Evolutionary conservation across 2,797 vertebrate species (phyloP), one percentile per base, ranked within the genome.

Genomic region (Danio albolineatus): DNA sequence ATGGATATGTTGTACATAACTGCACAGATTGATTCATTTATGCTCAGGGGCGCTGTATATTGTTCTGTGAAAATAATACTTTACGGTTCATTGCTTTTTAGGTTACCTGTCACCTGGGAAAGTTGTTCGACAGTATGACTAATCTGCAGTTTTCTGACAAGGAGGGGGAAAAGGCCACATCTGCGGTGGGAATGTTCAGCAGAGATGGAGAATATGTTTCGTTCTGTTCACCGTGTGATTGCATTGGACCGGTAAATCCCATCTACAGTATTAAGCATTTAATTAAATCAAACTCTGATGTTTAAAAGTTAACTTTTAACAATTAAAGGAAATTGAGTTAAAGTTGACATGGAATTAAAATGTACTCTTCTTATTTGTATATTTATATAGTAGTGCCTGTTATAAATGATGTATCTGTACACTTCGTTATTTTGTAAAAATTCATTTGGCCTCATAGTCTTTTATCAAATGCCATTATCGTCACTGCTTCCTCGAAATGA

Each of bases 51-150:
- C 61, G 7, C 46, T 64, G 19, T 51, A 67, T 73, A 61, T 83
- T 70, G 67, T 78, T 75, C 64, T 76, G 71, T 13, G 14, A 62
- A 69, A 54, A 60, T 73, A 62, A 46, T 64, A 49, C 28, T 38
- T 51, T 76, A 59, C 56, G 76, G 65, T 79, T 76, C 60, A 73
- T 56, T 72, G 59, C 21, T 85, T 88, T 89, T 86, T 44, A 96
- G 95, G 92, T 95, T 60, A 93, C 91, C 6, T 69, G 65, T 76
- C 94, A 95, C 85, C 91, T 95, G 81, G 92, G 91, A 78, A 95
- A 96, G 83, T 85, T 95, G 85, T 95, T 95, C 81, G 92, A 94
- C 88, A 96, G 90, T 79, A 83, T 94, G 70, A 88, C 91, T 39
- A 90, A 94, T 88, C 90, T 96, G 69, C 89, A 92, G 81, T 96